Base-by-base conservation (phyloP, 1,140 invertebrate genomes). In the Dreissena polymorpha region DNA sequence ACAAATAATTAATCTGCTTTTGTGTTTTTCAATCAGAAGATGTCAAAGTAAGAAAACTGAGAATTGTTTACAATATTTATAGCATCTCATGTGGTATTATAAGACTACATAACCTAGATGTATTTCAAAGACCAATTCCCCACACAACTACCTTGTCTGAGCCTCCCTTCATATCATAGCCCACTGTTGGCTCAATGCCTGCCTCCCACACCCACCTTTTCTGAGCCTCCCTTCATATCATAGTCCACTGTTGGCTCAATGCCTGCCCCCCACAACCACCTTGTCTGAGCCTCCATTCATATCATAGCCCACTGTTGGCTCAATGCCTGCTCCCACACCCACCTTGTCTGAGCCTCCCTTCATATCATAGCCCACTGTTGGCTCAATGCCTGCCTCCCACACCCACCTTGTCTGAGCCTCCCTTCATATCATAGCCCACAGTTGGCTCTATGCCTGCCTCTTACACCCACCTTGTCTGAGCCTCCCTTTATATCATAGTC, bases 111-210 rank as follows among this genome's bases (percentile, higher is more conserved):
- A 39, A 5, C 2, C 2, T 8, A 39, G 39, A 39, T 39, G 39
- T 39, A 39, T 39, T 39, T 39, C 39, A 2, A 39, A 5, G 39
- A 39, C 39, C 39, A 2, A 5, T 2, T 8, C 2, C 39, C 39
- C 39, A 39, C 39, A 39, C 39, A 39, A 2, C 39, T 8, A 39
- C 57, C 57, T 60, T 60, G 21, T 51, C 64, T 7, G 27, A 16
- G 55, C 80, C 83, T 49, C 14, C 64, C 50, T 85, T 70, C 75
- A 79, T 55, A 27, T 84, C 75, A 57, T 84, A 71, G 0, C 67
- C 74, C 60, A 57, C 25, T 29, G 69, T 84, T 2, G 75, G 75
- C 29, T 84, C 83, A 67, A 82, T 72, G 7, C 49, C 76, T 50
- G 21, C 70, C n/a, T 79, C 76, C 69, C 39, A 39, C 39, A 39